phyloP scores from a whole-genome alignment of 1,140 invertebrate genomes.

The Triops longicaudatus region DNA sequence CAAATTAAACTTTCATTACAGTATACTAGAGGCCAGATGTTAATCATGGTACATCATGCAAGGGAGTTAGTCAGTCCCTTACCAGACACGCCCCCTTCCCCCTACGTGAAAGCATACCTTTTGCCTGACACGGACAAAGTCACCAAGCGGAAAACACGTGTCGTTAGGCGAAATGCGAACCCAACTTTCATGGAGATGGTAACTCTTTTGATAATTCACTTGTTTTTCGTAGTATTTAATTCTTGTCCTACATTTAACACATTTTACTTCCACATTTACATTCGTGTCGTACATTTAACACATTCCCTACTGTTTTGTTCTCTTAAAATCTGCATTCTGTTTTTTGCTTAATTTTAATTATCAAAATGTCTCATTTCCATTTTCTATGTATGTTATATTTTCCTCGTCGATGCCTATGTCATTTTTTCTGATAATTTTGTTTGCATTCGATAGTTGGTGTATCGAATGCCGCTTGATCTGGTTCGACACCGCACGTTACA shows the following conservation, averaged over 20 bases:
- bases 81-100: slow-evolving; percentile 51
- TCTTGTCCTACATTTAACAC: too few relatives aligned
- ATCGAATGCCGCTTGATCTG: slow-evolving; percentile 72
- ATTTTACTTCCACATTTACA: too few relatives aligned
- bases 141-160: slow-evolving; percentile 82
- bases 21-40: slow-evolving; percentile 67
- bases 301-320: too few relatives aligned
- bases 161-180: slow-evolving; percentile 81
- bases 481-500: slow-evolving; percentile 65
- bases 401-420: background rate
- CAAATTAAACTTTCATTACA: slow-evolving; percentile 74
- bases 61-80: slow-evolving; percentile 64
- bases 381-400: background rate
- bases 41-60: slow-evolving; percentile 81
- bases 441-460: slow-evolving; percentile 61
- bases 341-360: too few relatives aligned
- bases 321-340: too few relatives aligned
- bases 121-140: slow-evolving; percentile 61
- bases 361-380: background rate
- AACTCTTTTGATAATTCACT: slow-evolving; percentile 35
- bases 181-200: slow-evolving; percentile 98
- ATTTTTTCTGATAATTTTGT: slow-evolving; percentile 19
- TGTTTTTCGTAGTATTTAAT: too few relatives aligned
- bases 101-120: slow-evolving; percentile 90
- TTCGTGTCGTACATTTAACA: too few relatives aligned